Conservation (phyloP, 2,888 invertebrate genomes). For the Resseliella maxima region DNA sequence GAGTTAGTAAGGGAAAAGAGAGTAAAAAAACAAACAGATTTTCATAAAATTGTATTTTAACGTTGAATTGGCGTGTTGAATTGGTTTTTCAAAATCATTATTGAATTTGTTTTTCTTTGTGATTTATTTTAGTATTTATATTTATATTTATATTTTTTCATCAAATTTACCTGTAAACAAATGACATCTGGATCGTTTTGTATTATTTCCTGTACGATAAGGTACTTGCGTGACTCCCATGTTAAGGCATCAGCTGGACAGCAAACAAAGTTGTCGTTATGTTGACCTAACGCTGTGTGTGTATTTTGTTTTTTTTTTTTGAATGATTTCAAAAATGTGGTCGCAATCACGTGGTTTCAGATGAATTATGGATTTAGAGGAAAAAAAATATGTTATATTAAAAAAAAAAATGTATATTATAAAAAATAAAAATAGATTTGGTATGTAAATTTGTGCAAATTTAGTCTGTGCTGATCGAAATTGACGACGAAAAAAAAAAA, state of each 20-base stretch:
- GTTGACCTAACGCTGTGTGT: conserved; percentile 73
- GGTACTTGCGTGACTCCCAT: conserved; percentile 75
- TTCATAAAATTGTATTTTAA: too few species aligned
- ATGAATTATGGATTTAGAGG: neutral
- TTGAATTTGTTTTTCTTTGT: too few species aligned
- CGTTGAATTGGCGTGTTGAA: too few species aligned
- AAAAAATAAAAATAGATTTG: conserved; percentile 7
- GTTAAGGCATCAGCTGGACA: conserved; percentile 78
- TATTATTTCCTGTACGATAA: conserved; percentile 78
- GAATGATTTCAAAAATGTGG: neutral
- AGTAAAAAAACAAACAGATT: neutral
- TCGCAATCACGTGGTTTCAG: neutral
- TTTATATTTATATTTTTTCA: too few species aligned
- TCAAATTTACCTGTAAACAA: conserved; percentile 73
- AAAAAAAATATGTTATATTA: too few species aligned
- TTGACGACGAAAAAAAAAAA: neutral
- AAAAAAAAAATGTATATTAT: too few species aligned
- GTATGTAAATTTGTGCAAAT: conserved; percentile 30
- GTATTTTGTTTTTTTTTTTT: neutral
- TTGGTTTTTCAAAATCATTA: too few species aligned
- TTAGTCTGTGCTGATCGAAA: neutral
- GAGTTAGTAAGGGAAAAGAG: conserved; percentile 1
- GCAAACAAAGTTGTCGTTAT: conserved; percentile 77
- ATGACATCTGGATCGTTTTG: conserved; percentile 76
- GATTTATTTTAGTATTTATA: too few species aligned